These are phyloP conservation scores for Papilio protenor DNA, from an alignment of 2,888 invertebrate species.

Conservation along the genomic window DNA sequence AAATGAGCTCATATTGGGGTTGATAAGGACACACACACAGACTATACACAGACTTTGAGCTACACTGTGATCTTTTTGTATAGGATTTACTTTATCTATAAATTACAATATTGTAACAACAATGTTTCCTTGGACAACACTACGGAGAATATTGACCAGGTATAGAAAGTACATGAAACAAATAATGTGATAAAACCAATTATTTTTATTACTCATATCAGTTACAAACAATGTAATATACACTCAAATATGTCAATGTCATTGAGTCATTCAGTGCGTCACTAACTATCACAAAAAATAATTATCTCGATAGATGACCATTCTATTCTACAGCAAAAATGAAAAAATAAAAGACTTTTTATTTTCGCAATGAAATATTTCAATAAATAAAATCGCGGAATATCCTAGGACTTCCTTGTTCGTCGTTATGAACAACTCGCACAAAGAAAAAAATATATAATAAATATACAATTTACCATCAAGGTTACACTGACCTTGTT, in stretches of 20 bases:
- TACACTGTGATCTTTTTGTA: conserved; percentile 20
- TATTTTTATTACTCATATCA: conserved; percentile 12
- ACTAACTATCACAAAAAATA: conserved; percentile 2
- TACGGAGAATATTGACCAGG: not conserved
- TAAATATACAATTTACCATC: conserved; percentile 71
- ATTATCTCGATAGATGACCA: not conserved
- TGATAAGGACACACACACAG: not conserved
- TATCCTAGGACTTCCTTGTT: conserved; percentile 75
- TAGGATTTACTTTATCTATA: not conserved
- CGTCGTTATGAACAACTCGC: conserved; percentile 73
- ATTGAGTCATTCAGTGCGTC: conserved; percentile 14
- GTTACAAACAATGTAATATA: conserved; percentile 6
- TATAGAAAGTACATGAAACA: not conserved
- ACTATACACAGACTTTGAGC: not conserved
- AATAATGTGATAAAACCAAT: not conserved
- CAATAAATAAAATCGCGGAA: conserved; percentile 57
- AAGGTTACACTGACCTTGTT: conserved; percentile 79
- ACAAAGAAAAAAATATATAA: conserved; percentile 67
- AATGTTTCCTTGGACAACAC: not conserved
- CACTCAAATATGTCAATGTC: conserved; percentile 15
- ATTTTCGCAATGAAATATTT: conserved; percentile 18
- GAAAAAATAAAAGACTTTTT: conserved; percentile 1
- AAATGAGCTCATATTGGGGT: not conserved
- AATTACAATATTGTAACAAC: not conserved
- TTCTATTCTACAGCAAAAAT: not conserved